Evolutionary conservation across 2,113 vertebrate species (phyloP).

Genomic region (Phrynosoma blainvillii): DNA sequence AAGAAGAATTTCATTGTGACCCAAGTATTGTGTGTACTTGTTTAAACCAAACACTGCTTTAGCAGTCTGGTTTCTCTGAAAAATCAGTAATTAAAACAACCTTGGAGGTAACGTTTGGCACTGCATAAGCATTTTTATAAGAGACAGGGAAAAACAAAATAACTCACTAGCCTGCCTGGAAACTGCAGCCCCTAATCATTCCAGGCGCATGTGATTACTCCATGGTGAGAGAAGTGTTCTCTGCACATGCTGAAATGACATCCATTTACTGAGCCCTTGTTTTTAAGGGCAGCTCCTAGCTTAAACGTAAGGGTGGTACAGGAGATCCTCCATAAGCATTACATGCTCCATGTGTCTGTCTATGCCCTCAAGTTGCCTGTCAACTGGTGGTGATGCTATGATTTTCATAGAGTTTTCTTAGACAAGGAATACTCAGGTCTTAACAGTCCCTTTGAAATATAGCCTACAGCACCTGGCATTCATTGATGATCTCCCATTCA

Average conservation of each 20-base stretch:
- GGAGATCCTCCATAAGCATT: neutral
- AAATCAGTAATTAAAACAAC: conserved; percentile 5
- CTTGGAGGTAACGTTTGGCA: neutral
- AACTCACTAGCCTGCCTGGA: neutral
- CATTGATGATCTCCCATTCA: no score
- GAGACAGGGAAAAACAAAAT: neutral
- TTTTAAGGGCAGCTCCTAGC: neutral
- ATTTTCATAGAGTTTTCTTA: no score
- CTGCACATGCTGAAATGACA: neutral
- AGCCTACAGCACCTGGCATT: no score
- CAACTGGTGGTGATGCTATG: no score
- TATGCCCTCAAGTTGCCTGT: no score
- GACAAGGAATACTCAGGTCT: no score
- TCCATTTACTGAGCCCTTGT: neutral
- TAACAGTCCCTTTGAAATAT: no score
- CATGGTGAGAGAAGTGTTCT: neutral
- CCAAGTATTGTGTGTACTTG: neutral
- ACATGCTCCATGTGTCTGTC: no score
- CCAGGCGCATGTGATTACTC: neutral
- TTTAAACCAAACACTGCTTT: neutral
- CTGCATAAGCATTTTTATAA: neutral
- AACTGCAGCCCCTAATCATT: neutral
- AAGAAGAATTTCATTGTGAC: neutral
- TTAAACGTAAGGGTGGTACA: neutral
- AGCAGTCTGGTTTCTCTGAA: neutral